Evolutionary conservation across 2,797 vertebrate species (phyloP).

Genomic region (Xerus rutilus): DNA sequence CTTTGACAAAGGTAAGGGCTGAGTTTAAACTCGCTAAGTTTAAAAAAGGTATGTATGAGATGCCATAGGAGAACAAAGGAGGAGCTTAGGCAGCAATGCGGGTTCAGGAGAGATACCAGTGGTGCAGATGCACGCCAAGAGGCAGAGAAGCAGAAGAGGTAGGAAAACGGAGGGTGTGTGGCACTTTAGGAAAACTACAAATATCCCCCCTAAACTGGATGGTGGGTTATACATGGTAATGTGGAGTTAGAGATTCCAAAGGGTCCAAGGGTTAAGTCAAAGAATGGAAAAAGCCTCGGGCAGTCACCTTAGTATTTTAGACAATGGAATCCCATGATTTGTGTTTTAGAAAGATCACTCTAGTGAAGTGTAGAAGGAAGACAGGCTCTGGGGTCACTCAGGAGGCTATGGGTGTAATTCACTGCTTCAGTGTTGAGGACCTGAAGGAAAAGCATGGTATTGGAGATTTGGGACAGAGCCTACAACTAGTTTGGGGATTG

Average conservation of each 20-base stretch:
- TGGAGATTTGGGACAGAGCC: background rate
- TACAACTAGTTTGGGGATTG: background rate
- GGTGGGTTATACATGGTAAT: background rate
- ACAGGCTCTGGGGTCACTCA: background rate
- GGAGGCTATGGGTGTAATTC: background rate
- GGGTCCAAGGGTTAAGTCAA: background rate
- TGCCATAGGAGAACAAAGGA: background rate
- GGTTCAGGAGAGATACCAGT: background rate
- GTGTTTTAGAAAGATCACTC: constrained; percentile 21
- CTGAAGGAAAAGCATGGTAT: background rate
- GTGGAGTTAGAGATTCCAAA: background rate
- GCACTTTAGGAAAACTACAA: background rate
- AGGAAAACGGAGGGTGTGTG: background rate
- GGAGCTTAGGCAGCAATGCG: background rate
- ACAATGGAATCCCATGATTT: background rate
- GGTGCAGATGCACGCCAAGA: background rate
- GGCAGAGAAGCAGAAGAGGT: background rate
- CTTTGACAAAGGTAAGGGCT: background rate
- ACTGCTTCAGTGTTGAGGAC: background rate
- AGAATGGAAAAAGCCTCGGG: background rate
- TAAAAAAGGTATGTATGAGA: background rate
- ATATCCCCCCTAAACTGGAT: background rate
- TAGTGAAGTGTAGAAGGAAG: background rate
- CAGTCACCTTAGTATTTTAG: background rate
- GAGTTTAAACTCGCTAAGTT: background rate